Percentiles rank a stretch among this genome's conserved stretches.
phyloP scores from a whole-genome alignment of 1,140 invertebrate genomes.

The Linepithema humile region DNA sequence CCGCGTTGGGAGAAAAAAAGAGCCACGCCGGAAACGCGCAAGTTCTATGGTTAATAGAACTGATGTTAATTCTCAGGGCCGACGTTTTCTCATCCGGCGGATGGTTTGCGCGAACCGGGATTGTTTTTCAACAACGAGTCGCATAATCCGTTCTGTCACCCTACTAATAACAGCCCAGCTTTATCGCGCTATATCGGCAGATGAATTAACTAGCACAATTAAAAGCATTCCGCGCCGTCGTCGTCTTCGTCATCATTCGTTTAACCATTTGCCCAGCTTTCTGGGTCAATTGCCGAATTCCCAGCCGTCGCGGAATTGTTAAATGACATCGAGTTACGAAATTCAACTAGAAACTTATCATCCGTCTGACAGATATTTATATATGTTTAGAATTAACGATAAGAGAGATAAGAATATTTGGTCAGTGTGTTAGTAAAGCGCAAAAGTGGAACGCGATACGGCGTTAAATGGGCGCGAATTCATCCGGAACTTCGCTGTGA shows the following conservation, averaged over 20 bases:
- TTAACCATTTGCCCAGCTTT: no score
- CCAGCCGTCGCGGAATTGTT: no score
- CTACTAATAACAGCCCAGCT: constrained; percentile 1
- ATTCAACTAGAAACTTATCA: no score
- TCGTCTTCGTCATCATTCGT: not conserved
- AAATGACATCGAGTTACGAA: no score
- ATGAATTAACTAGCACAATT: constrained; percentile 22
- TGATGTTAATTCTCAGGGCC: constrained; percentile 43
- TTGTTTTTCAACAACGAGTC: constrained; percentile 20
- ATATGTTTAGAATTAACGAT: no score
- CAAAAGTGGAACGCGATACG: not conserved
- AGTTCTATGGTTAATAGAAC: not conserved
- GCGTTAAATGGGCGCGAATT: not conserved
- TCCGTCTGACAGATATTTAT: no score
- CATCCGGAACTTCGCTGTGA: not conserved
- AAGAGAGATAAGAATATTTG: no score
- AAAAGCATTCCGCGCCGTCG: constrained; percentile 1
- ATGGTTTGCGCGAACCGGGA: not conserved
- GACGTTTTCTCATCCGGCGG: constrained; percentile 24
- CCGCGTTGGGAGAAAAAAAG: not conserved
- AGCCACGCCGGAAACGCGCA: not conserved
- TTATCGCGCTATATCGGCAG: constrained; percentile 1
- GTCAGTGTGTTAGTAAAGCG: not conserved
- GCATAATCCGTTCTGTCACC: not conserved
- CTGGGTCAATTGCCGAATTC: not conserved